Evolutionary conservation across 2,797 vertebrate genomes (phyloP).

Genomic region (Varecia variegata): DNA sequence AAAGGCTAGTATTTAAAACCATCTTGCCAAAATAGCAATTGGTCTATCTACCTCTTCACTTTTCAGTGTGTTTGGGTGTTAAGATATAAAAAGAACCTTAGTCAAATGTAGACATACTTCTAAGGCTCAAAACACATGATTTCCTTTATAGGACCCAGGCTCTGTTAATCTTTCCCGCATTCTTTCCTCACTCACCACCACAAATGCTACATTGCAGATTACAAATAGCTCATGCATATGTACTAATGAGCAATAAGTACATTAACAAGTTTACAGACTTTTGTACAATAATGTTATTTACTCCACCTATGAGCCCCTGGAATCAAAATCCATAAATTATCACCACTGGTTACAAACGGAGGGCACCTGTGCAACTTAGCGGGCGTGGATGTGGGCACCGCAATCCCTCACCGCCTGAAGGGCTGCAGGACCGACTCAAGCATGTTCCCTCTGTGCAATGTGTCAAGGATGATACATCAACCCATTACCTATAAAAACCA

Average conservation of each 20-base stretch:
- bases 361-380: conserved; percentile 15
- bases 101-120: neutral
- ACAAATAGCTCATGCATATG: neutral
- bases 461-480: conserved; percentile 84
- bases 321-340: conserved; percentile 23
- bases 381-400: conserved; percentile 24
- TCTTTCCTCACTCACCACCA: neutral
- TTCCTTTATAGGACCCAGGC: neutral
- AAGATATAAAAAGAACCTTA: neutral
- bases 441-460: conserved; percentile 75
- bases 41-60: neutral
- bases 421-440: conserved; percentile 75
- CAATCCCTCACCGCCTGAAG: conserved; percentile 61
- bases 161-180: neutral
- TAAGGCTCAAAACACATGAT: neutral
- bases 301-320: neutral
- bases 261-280: neutral
- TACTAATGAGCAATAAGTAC: neutral
- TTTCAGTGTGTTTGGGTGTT: neutral
- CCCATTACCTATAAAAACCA: conserved; percentile 78
- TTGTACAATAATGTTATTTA: neutral
- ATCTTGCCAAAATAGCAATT: neutral
- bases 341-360: neutral
- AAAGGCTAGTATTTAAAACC: neutral
- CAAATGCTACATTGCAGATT: neutral